phyloP scores from a whole-genome alignment of 2,113 vertebrate genomes.

The Paralichthys olivaceus region DNA sequence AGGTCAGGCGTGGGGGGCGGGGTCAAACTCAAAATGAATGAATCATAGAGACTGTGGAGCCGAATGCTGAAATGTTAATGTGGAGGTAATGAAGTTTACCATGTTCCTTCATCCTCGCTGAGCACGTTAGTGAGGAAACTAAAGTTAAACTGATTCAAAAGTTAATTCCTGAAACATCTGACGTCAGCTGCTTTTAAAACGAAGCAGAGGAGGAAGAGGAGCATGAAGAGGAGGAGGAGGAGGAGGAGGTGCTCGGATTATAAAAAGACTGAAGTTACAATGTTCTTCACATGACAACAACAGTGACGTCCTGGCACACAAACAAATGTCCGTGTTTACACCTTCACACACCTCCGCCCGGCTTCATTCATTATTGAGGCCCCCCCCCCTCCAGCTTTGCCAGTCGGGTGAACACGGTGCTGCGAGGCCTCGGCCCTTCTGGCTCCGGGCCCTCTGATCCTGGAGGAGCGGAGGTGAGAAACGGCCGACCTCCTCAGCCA shows the following conservation, averaged over 20 bases:
- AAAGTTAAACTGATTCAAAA: neutral
- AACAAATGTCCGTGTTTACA: neutral
- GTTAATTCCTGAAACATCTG: neutral
- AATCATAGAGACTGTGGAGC: neutral
- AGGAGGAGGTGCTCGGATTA: too few species aligned
- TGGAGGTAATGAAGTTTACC: neutral
- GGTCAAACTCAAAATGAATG: neutral
- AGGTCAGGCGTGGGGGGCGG: neutral
- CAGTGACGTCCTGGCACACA: neutral
- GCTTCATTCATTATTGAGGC: conserved; percentile 76
- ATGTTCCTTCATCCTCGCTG: neutral
- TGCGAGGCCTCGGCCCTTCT: conserved; percentile 57
- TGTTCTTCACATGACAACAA: neutral
- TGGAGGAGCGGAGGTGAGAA: conserved; percentile 77
- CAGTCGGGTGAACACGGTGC: conserved; percentile 72
- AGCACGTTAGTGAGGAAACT: neutral
- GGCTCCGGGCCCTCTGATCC: conserved; percentile 67
- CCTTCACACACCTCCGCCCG: conserved; percentile 9
- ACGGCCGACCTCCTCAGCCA: conserved; percentile 52
- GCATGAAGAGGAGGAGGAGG: too few species aligned
- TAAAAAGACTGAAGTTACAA: neutral
- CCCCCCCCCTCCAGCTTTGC: conserved; percentile 54
- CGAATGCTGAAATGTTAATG: neutral
- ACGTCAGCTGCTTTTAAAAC: neutral
- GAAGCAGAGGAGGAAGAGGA: neutral